Evolutionary conservation across 1,140 invertebrate genomes (phyloP).

Genomic region (Popillia japonica): DNA sequence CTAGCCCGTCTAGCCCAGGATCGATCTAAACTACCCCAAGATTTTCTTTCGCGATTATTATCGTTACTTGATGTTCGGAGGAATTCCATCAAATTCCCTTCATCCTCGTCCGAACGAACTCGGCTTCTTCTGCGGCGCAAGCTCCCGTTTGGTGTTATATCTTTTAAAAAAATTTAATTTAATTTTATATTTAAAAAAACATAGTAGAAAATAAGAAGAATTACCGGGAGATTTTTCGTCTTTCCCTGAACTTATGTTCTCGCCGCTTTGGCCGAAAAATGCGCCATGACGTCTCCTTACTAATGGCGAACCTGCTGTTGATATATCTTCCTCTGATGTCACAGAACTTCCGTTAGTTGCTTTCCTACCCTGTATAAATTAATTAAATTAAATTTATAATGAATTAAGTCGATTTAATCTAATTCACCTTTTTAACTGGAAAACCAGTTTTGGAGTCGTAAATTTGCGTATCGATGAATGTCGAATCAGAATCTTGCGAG

Average conservation of each 20-base stretch:
- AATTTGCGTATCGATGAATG: conserved; percentile 69
- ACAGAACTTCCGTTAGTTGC: conserved; percentile 58
- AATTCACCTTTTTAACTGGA: conserved; percentile 53
- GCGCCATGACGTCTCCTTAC: conserved; percentile 74
- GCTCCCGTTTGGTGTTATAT: conserved; percentile 89
- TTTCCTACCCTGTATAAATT: conserved; percentile 46
- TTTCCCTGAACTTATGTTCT: conserved; percentile 63
- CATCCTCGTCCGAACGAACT: conserved; percentile 84
- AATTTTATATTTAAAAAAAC: not conserved
- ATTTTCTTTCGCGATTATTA: conserved; percentile 76
- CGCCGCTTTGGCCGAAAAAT: conserved; percentile 60
- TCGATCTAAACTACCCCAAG: conserved; percentile 87
- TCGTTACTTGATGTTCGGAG: conserved; percentile 78
- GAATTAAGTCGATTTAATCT: too few species aligned
- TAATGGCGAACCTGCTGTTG: conserved; percentile 72
- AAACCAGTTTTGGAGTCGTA: conserved; percentile 75
- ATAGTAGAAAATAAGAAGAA: not conserved
- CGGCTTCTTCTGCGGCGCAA: conserved; percentile 80
- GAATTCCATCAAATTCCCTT: conserved; percentile 86
- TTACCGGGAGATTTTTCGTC: conserved; percentile 79
- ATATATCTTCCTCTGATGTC: conserved; percentile 68
- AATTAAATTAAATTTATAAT: not conserved
- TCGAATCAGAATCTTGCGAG: conserved; percentile 77
- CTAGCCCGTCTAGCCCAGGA: conserved; percentile 85
- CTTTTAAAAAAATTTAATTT: conserved; percentile 59